Evolutionary conservation across 92 coral and sea anemone genomes (phyloP), one percentile per base, ranked within the genome.

Genomic region (Hydrozoanthus gracilis): DNA sequence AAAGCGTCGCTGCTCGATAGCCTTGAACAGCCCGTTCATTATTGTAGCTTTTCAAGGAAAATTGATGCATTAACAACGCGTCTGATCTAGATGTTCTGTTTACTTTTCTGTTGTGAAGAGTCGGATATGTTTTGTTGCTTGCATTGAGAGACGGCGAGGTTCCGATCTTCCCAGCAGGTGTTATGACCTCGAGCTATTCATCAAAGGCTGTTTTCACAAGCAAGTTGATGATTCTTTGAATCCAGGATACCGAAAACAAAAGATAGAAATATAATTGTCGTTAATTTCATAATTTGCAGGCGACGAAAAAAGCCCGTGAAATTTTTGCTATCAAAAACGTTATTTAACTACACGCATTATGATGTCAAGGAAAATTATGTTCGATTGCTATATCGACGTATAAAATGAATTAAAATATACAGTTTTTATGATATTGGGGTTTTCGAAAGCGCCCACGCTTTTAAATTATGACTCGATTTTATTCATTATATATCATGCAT

Each of bases 1-100:
- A 87, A 94, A 94, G 3, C 97, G 92, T 17, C 97, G 72, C 56
- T 94, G 93, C 11, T 88, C 87, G 55, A 94, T 89, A 17, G 97
- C 97, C 12, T 92, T 87, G 79, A 88, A 89, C 45, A 94, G 61
- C 0, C 88, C 92, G 9, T 94, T 88, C 97, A 94, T 94, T 68
- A 27, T 14, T 35, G n/a, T 35, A 8, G 3, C 73, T 17, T 20
- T 68, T 6, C 9, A 39, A 18, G 20, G 49, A 14, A 35, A 68
- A 68, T 6, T 8, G 27, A 5, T 35, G 27, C 44, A 68, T 68
- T 3, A 6, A 35, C 44, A 68, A 7, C 5, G 44, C n/a, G 14
- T 27, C 47, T 68, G 39, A 6, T 7, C 10, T 9, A 27, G 14
- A 7, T 9, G 47, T 68, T 6, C 16, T 7, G 44, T 39, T 3